Percentiles rank a stretch among this genome's conserved stretches.
Conservation (phyloP, 2,888 invertebrate genomes). For the Nowickia ferox region DNA sequence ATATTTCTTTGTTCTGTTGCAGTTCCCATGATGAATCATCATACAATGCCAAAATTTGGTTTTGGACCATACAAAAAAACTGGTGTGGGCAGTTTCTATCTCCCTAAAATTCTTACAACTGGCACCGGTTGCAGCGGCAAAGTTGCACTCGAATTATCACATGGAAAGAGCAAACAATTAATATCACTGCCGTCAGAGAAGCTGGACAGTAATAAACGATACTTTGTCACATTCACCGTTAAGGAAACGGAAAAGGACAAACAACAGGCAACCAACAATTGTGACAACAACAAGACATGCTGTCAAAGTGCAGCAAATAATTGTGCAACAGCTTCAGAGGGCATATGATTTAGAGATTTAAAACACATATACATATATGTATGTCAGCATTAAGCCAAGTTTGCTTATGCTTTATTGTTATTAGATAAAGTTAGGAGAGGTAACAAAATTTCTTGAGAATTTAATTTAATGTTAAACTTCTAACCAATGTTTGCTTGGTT, state of each 20-base stretch:
- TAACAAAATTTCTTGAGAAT: too few relatives aligned
- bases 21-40: constrained; percentile 92
- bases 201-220: constrained; percentile 94
- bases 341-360: constrained; percentile 21
- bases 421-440: neutral
- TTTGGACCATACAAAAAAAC: constrained; percentile 85
- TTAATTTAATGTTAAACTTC: too few relatives aligned
- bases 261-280: constrained; percentile 54
- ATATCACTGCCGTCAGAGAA: constrained; percentile 94
- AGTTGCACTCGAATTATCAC: constrained; percentile 91
- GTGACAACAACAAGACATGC: constrained; percentile 39
- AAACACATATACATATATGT: neutral
- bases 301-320: constrained; percentile 70
- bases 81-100: constrained; percentile 85
- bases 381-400: neutral
- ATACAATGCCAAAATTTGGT: constrained; percentile 90
- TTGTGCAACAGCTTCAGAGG: constrained; percentile 40
- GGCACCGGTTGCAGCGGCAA: constrained; percentile 82
- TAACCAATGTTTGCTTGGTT: too few relatives aligned
- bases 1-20: constrained; percentile 64
- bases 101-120: constrained; percentile 86
- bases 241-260: constrained; percentile 86
- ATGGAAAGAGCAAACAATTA: constrained; percentile 92
- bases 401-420: neutral
- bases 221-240: constrained; percentile 96